Conservation (phyloP, 2,113 vertebrate genomes). For the Xenopus laevis region DNA sequence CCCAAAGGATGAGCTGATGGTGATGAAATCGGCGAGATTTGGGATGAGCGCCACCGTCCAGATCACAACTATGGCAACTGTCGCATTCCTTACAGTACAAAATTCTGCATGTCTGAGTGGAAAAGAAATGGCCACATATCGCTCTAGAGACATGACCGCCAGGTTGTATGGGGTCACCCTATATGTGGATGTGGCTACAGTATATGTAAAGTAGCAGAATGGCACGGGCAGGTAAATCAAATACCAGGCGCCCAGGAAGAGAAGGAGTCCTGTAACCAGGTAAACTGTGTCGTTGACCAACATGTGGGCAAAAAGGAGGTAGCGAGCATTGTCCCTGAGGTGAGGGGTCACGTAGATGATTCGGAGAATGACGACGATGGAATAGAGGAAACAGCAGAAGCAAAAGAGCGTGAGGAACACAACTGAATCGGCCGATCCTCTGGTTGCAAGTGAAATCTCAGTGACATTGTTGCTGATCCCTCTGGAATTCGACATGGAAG, state of each 20-base stretch:
- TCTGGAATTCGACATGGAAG: neutral
- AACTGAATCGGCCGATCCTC: neutral
- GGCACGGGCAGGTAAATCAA: neutral
- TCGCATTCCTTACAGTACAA: neutral
- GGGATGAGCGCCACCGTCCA: neutral
- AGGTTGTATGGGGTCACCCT: slow-evolving; percentile 13
- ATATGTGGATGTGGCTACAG: neutral
- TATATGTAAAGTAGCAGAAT: neutral
- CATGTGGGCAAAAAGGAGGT: slow-evolving; percentile 24
- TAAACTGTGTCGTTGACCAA: slow-evolving; percentile 10
- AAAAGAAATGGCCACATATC: slow-evolving; percentile 13
- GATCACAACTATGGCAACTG: neutral
- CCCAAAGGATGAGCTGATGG: neutral
- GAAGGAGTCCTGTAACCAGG: neutral
- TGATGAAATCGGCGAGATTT: neutral
- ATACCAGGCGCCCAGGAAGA: neutral
- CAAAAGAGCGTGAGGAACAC: neutral
- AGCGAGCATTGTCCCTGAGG: slow-evolving; percentile 6
- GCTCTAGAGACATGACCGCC: slow-evolving; percentile 19
- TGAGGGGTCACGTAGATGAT: slow-evolving; percentile 8
- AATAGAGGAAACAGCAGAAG: slow-evolving; percentile 8
- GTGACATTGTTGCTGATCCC: neutral
- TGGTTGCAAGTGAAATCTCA: neutral
- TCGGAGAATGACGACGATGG: neutral
- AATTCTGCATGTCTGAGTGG: slow-evolving; percentile 5